Evolutionary conservation across 2,888 invertebrate genomes (phyloP).

Genomic region (Cosmorhoe ocellata): DNA sequence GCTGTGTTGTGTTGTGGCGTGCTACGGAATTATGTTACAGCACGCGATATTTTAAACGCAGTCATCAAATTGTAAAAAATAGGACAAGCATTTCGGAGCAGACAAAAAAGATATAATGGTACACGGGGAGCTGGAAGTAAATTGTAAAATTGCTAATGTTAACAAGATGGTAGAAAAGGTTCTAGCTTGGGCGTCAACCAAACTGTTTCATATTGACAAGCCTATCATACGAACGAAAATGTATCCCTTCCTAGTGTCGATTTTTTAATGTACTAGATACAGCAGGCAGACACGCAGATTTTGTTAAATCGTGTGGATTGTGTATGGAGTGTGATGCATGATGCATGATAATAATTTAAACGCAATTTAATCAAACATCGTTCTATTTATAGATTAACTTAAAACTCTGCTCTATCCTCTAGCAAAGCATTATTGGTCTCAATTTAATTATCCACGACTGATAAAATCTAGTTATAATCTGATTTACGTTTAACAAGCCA

Average conservation of each 20-base stretch:
- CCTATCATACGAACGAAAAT: neutral
- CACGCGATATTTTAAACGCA: conserved; percentile 39
- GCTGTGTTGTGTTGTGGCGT: conserved; percentile 34
- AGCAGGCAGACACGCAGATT: too few relatives aligned
- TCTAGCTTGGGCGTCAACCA: conserved; percentile 19
- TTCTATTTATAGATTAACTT: too few relatives aligned
- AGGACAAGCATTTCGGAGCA: conserved; percentile 34
- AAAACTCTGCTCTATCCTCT: too few relatives aligned
- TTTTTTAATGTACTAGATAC: neutral
- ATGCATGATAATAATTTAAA: too few relatives aligned
- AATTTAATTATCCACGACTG: too few relatives aligned
- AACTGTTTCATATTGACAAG: conserved; percentile 16
- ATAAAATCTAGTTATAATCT: too few relatives aligned
- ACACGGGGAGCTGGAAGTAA: conserved; percentile 18
- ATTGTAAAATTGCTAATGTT: conserved; percentile 26
- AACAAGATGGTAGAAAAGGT: conserved; percentile 18
- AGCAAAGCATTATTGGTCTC: too few relatives aligned
- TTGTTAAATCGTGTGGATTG: too few relatives aligned
- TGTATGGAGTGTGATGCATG: too few relatives aligned
- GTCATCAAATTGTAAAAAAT: conserved; percentile 39
- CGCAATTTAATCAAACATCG: too few relatives aligned
- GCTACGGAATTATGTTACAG: conserved; percentile 32
- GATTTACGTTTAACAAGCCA: conserved; percentile 4
- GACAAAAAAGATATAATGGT: conserved; percentile 31
- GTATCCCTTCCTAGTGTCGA: conserved; percentile 1